Evolutionary conservation across 2,113 vertebrate genomes (phyloP), one percentile per base, ranked within the genome.

Genomic region (Periophthalmodon schlosseri): DNA sequence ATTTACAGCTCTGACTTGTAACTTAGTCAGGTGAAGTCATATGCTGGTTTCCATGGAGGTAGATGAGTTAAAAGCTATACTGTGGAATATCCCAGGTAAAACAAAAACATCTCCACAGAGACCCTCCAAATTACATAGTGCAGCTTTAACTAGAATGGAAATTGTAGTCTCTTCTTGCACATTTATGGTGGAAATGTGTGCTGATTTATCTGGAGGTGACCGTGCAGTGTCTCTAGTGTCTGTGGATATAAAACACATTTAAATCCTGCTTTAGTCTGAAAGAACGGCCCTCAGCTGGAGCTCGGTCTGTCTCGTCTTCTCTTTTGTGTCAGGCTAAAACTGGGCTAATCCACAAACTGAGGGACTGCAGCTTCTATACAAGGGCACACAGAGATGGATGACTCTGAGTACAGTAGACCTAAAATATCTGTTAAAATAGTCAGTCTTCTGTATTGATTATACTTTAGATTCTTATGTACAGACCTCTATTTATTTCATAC

Each of bases 331-430:
- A 18, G 49, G 33, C 33, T 54, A 73, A 78, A 88, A 80, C 73
- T 84, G 56, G 82, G 75, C 61, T 84, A 82, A 86, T 76, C 84
- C 77, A 71, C 36, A 8, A 24, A 77, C 73, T 75, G 69, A 72
- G 70, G 80, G 65, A 73, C 58, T 74, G 28, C 39, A 78, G 69
- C 70, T 21, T 28, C 20, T 63, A 20, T 52, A 52, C 72, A 76
- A 76, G 72, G 70, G 77, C 57, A 68, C 58, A 60, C 44, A 61
- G 24, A 50, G 44, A 68, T 8, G 4, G n/a, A 23, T 23, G 18
- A 4, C 9, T 65, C 63, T 14, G 65, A 34, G n/a, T 66, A 66
- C 63, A 65, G 58, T 61, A 33, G 11, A 34, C 11, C 64, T 21
- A 39, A 67, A 44, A n/a, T 18, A 10, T 36, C 9, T 46, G 5